A percentile compares a stretch with the other conserved stretches of the same genome.
Evolutionary conservation across 2,888 invertebrate genomes (phyloP).

Genomic region (Papilio demoleus): DNA sequence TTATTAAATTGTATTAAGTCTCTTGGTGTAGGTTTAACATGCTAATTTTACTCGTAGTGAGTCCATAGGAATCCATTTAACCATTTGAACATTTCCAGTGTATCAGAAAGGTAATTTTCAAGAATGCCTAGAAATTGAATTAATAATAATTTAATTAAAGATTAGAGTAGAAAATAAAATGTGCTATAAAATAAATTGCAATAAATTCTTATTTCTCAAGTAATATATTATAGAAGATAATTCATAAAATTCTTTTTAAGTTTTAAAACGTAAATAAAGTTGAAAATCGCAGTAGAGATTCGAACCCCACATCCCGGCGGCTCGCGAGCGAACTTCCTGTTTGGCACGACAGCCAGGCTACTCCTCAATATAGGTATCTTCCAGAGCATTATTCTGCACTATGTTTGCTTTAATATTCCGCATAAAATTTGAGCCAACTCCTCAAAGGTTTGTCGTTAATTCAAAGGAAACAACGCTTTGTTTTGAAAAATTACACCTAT

Average conservation of each 20-base stretch:
- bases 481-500: not conserved
- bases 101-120: too few relatives aligned
- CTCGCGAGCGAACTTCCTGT: slow-evolving; percentile 79
- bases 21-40: too few relatives aligned
- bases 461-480: slow-evolving; percentile 11
- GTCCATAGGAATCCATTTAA: too few relatives aligned
- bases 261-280: slow-evolving; percentile 59
- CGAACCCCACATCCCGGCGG: slow-evolving; percentile 75
- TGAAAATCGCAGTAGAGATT: slow-evolving; percentile 65
- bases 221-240: not conserved
- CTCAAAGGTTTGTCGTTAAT: slow-evolving; percentile 31
- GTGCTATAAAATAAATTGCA: too few relatives aligned
- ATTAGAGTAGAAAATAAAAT: too few relatives aligned
- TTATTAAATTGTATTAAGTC: too few relatives aligned
- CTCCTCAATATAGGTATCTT: slow-evolving; percentile 66
- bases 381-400: slow-evolving; percentile 47
- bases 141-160: too few relatives aligned
- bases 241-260: slow-evolving; percentile 31
- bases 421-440: slow-evolving; percentile 39
- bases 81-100: too few relatives aligned
- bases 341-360: slow-evolving; percentile 80
- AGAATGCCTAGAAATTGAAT: too few relatives aligned
- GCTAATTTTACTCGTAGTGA: too few relatives aligned
- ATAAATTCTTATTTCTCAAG: too few relatives aligned
- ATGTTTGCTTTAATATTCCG: slow-evolving; percentile 43